Evolutionary conservation across 2,888 invertebrate species (phyloP), one percentile per base, ranked within the genome.

Genomic region (Harpalus rubripes): DNA sequence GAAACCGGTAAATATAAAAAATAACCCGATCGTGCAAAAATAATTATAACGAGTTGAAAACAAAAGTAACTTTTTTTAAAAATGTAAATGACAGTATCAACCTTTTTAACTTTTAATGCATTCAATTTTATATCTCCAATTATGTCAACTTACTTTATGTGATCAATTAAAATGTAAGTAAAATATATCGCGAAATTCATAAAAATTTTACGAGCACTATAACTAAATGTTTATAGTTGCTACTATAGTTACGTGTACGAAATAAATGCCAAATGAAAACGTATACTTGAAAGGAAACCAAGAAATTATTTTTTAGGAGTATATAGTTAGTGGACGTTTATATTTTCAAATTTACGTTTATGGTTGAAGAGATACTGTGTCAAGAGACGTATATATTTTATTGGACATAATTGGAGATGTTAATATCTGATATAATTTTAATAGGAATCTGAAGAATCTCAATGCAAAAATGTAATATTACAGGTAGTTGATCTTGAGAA

Each of bases 221-320:
- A 68, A 68, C 68, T 39, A 74, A 44, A 74, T 44, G 72, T 74
- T 74, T 74, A 74, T 74, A 74, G 72, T 44, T 44, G 72, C 72
- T 74, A 74, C 72, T 44, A 74, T 68, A 39, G 68, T 68, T 68
- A 68, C 68, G 18, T 41, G 26, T 15, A 68, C 68, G 44, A 74
- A 74, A 74, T 68, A 68, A 68, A 74, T 32, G 65, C 32, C 72
- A 41, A 16, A 41, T 74, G 72, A 74, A 74, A 44, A 44, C 15
- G 72, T 68, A 68, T 12, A 8, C 10, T 7, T 52, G 44, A 52
- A 52, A 52, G 12, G 44, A 52, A 52, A 12, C 12, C 44, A 5
- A 12, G 44, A 12, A 12, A 52, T 52, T 52, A 10, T 52, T 52
- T 52, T 52, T 52, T 52, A 6, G 8, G 12, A 52, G 5, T 32